Evolutionary conservation across 35 echinoderm and acorn worm genomes (phyloP), one percentile per base, ranked within the genome.

Genomic region (Ophioderma brevispina): DNA sequence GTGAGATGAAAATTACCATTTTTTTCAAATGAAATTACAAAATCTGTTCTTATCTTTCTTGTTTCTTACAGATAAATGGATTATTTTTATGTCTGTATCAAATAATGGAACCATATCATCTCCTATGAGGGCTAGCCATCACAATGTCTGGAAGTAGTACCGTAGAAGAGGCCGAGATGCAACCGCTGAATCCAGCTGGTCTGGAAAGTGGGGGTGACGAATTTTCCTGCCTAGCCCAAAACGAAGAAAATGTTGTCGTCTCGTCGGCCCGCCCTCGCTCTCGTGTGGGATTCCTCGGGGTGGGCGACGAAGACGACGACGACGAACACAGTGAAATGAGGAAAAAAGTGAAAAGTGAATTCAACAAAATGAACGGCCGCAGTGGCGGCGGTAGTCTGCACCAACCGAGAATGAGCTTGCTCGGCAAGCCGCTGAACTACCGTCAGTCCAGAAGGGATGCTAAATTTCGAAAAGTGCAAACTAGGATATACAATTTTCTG

Each of bases 401-500:
- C 38, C 90, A 92, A 55, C 97, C 92, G 42, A 89, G 97, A 77
- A 99, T 99, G 97, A 99, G 97, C 86, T 87, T 99, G 41, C 85
- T 99, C 35, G 97, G 97, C 14, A 99, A 99, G 79, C 97, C 97
- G 25, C 87, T 99, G 43, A 90, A 92, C 38, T 99, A 93, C 92
- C 80, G 94, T 40, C 90, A 93, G 49, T 93, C 94, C 39, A 95
- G 92, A 87, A 37, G 94, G 55, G 97, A 95, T 93, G 93, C 93
- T 46, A 99, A 93, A 87, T 99, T 93, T 80, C 89, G 97, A 30
- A 99, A 99, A 90, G 91, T 95, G 32, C 97, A 99, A 80, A 99
- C 94, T 43, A 92, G 90, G 84, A 99, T 99, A 64, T 99, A 99
- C 77, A 99, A 99, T 86, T 99, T 99, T 86, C 82, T 99, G 80